Conservation (phyloP, 2,888 invertebrate genomes). For the Globia sparganii region DNA sequence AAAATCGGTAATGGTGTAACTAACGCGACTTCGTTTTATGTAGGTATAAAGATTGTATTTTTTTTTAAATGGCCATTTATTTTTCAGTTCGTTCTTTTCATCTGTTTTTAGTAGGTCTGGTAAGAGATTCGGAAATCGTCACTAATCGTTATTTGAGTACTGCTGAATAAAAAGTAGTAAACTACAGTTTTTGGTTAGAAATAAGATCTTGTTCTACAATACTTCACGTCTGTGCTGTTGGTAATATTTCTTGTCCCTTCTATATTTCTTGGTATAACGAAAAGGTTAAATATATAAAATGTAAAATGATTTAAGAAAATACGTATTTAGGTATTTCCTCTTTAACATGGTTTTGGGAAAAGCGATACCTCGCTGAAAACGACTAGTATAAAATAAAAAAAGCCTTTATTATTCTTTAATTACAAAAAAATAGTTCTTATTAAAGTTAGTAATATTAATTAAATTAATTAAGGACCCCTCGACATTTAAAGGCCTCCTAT, state of each 20-base stretch:
- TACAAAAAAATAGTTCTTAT: no score
- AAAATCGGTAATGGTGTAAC: no score
- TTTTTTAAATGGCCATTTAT: background rate
- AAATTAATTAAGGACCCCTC: no score
- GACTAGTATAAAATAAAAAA: background rate
- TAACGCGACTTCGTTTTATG: no score
- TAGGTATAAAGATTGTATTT: no score
- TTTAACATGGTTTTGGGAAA: background rate
- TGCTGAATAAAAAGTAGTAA: background rate
- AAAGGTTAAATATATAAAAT: background rate
- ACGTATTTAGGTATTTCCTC: background rate
- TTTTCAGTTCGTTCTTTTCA: background rate
- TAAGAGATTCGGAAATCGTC: background rate
- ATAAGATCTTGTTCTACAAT: background rate
- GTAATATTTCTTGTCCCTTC: background rate
- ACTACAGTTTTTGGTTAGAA: background rate
- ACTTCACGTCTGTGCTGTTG: background rate
- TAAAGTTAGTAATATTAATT: no score
- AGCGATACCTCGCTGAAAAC: background rate
- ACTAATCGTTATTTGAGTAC: background rate
- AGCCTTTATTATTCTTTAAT: no score
- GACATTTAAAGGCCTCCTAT: no score
- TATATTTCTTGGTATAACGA: background rate
- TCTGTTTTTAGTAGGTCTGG: background rate
- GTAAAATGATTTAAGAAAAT: background rate